Conservation (phyloP, 2,797 vertebrate genomes). For the Acanthopagrus latus region DNA sequence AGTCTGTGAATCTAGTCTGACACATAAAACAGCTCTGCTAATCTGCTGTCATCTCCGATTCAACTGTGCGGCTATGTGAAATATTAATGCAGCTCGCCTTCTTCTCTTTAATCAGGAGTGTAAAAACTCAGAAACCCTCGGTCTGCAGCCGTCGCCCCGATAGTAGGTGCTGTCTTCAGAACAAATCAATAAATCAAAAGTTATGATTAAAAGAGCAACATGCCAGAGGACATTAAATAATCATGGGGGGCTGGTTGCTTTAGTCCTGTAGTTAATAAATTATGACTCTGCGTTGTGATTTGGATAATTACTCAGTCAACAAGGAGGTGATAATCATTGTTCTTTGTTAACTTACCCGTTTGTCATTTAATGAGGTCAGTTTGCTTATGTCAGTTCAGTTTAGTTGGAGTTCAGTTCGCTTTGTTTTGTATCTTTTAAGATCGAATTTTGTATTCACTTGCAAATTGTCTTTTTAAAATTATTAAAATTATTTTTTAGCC, state of each 20-base stretch:
- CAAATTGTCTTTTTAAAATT: too few relatives aligned
- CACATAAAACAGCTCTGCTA: slow-evolving; percentile 13
- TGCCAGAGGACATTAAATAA: slow-evolving; percentile 78
- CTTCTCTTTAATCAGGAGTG: slow-evolving; percentile 63
- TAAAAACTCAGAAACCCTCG: slow-evolving; percentile 24
- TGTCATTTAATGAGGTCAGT: too few relatives aligned
- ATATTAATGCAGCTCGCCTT: slow-evolving; percentile 41
- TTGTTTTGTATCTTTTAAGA: background rate
- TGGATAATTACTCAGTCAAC: slow-evolving; percentile 9
- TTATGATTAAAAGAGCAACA: slow-evolving; percentile 80
- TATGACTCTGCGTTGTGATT: slow-evolving; percentile 30
- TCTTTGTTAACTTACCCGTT: too few relatives aligned
- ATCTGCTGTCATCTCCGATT: slow-evolving; percentile 38
- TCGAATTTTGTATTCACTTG: too few relatives aligned
- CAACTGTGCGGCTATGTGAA: slow-evolving; percentile 23
- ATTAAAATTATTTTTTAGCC: too few relatives aligned
- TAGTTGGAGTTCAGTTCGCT: background rate
- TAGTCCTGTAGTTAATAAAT: slow-evolving; percentile 55
- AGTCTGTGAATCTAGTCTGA: background rate
- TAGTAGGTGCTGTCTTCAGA: slow-evolving; percentile 48
- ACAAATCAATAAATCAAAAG: slow-evolving; percentile 80
- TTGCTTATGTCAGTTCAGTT: background rate
- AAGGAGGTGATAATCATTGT: background rate
- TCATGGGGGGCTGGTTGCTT: slow-evolving; percentile 60
- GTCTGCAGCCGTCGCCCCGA: slow-evolving; percentile 39